phyloP scores from a whole-genome alignment of 2,113 vertebrate genomes.

The Pogonocichla stellata region DNA sequence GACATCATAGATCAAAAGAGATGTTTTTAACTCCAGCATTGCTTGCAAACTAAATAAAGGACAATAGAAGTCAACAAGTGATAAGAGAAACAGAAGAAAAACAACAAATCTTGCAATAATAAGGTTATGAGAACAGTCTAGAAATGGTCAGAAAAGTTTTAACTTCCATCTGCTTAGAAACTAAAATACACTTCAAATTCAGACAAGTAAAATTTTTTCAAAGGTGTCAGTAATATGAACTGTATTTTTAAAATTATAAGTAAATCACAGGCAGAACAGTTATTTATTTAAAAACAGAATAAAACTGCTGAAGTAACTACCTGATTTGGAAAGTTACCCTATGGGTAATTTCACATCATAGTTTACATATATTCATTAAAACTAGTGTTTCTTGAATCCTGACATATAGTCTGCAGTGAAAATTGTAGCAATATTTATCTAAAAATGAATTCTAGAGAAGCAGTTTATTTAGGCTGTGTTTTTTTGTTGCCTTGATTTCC shows the following conservation, averaged over 20 bases:
- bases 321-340: neutral
- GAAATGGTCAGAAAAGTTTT: neutral
- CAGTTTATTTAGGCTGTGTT: neutral
- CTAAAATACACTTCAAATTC: neutral
- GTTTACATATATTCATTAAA: neutral
- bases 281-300: neutral
- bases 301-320: neutral
- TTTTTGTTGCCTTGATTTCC: neutral
- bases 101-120: neutral
- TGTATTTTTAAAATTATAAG: neutral
- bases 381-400: neutral
- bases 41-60: constrained; percentile 36
- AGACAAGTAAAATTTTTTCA: neutral
- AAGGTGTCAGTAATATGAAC: neutral
- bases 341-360: neutral
- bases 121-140: neutral
- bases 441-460: neutral
- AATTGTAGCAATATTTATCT: neutral
- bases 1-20: constrained; percentile 21
- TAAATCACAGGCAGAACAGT: neutral
- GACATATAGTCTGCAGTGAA: neutral
- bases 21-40: neutral
- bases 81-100: neutral
- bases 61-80: neutral
- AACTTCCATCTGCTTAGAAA: neutral